A percentile compares a stretch with the other conserved stretches of the same genome.
phyloP scores from a whole-genome alignment of 1,140 invertebrate genomes.

The Lasioglossum baleicum region DNA sequence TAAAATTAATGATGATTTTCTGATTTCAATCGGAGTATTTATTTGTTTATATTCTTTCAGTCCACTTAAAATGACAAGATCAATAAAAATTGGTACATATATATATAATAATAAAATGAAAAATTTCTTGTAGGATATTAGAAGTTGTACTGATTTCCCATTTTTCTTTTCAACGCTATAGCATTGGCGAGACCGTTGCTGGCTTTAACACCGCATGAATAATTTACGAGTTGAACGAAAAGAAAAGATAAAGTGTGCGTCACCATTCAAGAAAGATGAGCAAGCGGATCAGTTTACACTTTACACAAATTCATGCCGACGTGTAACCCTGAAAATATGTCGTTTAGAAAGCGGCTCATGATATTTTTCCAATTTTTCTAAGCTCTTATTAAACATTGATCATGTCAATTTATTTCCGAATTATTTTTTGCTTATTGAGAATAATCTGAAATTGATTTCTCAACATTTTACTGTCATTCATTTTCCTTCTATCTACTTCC shows the following conservation, averaged over 20 bases:
- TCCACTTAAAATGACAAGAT: too few species aligned
- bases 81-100: too few species aligned
- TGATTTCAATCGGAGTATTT: too few species aligned
- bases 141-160: too few species aligned
- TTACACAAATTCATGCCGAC: constrained; percentile 15
- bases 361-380: background rate
- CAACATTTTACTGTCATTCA: background rate
- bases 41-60: too few species aligned
- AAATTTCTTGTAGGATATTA: too few species aligned
- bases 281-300: constrained; percentile 41
- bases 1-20: too few species aligned
- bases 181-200: too few species aligned
- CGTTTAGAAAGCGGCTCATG: background rate
- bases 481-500: background rate
- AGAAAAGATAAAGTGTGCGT: constrained; percentile 27
- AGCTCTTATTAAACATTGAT: background rate
- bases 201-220: constrained; percentile 8
- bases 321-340: constrained; percentile 43
- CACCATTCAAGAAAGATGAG: constrained; percentile 42
- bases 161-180: too few species aligned
- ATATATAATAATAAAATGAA: too few species aligned
- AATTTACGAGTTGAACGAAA: constrained; percentile 40
- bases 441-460: too few species aligned
- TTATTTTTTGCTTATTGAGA: background rate
- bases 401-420: background rate